Evolutionary conservation across 2,888 invertebrate genomes (phyloP), one percentile per base, ranked within the genome.

Genomic region (Nebria brevicollis): DNA sequence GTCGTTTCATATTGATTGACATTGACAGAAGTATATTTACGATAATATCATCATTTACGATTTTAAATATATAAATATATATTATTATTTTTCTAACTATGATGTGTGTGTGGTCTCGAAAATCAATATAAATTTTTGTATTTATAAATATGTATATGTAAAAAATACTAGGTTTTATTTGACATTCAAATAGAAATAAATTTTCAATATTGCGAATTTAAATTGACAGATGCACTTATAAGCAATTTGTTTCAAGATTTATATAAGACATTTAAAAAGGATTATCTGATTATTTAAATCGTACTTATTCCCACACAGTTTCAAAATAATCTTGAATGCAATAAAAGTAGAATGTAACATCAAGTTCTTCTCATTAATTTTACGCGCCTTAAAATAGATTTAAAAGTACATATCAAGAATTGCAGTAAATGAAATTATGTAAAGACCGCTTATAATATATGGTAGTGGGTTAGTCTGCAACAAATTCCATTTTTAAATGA

Each of bases 11-110:
- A 15, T 54, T 75, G n/a, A 75, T 75, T 70, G 79, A 75, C 75
- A 79, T 75, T 79, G 79, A 76, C 76, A 76, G 68, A 64, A 75
- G 54, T 79, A 75, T 79, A 54, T 79, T 79, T 75, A 66, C 66
- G 66, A 15, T 66, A 79, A 66, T 68, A 79, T 79, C 74, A 79
- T 79, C 5, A 34, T 34, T 34, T 34, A 34, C 34, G 2, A 34
- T 34, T 34, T 34, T 34, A 34, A 34, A 34, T 34, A 34, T 34
- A 4, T 34, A 34, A 34, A 34, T 34, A 34, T 34, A 34, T 34
- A 34, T 34, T 34, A 34, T 34, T 34, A 34, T 34, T 34, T 34
- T 34, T 34, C 2, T 34, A 34, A 34, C 34, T 34, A 34, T 5
- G 34, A 34, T 34, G 5, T 34, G 4, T 34, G 34, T 34, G 34